Evolutionary conservation across 2,888 invertebrate species (phyloP).

Genomic region (Harpalus rubripes): DNA sequence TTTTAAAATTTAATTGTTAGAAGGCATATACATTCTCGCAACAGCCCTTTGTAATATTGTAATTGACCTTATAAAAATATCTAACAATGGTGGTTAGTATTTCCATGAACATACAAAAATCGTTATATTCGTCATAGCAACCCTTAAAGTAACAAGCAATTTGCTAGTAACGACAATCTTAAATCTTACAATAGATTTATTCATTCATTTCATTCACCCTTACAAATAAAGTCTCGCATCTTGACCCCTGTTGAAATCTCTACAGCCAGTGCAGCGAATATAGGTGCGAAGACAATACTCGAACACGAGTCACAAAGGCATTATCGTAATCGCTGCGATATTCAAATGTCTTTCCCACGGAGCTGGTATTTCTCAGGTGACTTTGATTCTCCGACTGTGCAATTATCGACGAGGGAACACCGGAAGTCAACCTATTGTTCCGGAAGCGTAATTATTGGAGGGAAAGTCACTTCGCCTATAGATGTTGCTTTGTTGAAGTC

Average conservation of each 20-base stretch:
- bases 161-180: constrained; percentile 18
- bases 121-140: neutral
- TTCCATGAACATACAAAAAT: neutral
- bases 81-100: too few species aligned
- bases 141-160: constrained; percentile 5
- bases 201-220: neutral
- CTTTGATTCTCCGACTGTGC: constrained; percentile 57
- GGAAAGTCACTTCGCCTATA: neutral
- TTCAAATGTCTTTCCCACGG: constrained; percentile 55
- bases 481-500: constrained; percentile 11
- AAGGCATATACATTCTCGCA: too few species aligned
- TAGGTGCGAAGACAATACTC: constrained; percentile 20
- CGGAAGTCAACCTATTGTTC: constrained; percentile 57
- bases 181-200: neutral
- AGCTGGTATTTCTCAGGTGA: constrained; percentile 57
- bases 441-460: constrained; percentile 38
- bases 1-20: too few species aligned
- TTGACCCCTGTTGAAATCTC: constrained; percentile 36
- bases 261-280: neutral
- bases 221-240: neutral
- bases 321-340: constrained; percentile 13
- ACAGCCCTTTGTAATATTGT: too few species aligned
- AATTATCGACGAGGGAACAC: constrained; percentile 59
- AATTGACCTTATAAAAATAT: too few species aligned
- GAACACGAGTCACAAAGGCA: constrained; percentile 35